These are phyloP conservation scores for Scylla paramamosain DNA, from an alignment of 1,140 invertebrate genomes.

Conservation along the genomic window DNA sequence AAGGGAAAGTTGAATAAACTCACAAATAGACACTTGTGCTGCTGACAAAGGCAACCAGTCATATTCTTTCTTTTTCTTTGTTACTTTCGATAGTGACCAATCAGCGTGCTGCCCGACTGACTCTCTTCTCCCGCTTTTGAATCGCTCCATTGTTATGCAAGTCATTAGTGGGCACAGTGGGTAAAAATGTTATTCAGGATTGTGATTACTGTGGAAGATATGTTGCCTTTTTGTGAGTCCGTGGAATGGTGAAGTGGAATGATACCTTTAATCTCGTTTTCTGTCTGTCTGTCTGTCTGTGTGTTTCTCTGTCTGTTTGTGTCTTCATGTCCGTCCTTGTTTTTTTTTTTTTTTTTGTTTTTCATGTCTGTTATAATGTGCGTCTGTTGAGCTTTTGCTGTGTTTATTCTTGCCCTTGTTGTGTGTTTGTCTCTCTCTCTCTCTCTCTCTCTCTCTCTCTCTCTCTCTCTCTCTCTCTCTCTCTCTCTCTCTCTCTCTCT, in stretches of 20 bases:
- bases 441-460: conserved; percentile 45
- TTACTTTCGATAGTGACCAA: too few species aligned
- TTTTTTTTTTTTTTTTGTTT: neutral
- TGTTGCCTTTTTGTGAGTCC: neutral
- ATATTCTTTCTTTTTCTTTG: too few species aligned
- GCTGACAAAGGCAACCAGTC: too few species aligned
- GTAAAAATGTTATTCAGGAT: conserved; percentile 15
- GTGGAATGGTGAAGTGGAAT: neutral
- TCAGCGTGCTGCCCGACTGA: neutral
- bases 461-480: neutral
- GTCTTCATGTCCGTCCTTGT: neutral
- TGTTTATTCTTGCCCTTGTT: too few species aligned
- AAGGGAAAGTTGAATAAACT: too few species aligned
- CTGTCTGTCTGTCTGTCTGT: neutral
- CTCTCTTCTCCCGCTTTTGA: neutral
- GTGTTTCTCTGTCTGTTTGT: neutral
- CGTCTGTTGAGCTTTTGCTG: neutral
- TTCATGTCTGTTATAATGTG: neutral
- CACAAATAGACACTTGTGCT: too few species aligned
- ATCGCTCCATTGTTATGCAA: neutral
- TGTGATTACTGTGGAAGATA: neutral
- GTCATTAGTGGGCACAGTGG: neutral
- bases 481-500: neutral
- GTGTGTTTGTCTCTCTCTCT: neutral
- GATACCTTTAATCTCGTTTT: neutral